These are phyloP conservation scores for Drosophila mimica DNA, from an alignment of 2,888 invertebrate genomes.

Conservation along the genomic window DNA sequence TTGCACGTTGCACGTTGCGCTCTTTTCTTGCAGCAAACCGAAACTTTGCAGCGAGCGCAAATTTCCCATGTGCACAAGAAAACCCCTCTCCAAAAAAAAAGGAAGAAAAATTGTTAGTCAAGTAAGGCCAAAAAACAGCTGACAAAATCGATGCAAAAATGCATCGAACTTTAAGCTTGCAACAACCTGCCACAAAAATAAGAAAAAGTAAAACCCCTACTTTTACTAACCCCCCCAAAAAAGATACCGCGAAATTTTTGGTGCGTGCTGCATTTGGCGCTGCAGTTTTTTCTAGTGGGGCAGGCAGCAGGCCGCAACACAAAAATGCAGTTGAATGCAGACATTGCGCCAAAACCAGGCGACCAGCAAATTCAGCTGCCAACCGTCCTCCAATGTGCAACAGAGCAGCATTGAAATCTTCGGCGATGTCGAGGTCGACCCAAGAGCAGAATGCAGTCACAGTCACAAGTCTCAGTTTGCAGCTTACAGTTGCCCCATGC, in stretches of 20 bases:
- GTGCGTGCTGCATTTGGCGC: conserved; percentile 52
- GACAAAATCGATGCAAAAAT: conserved; percentile 37
- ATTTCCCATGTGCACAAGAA: conserved; percentile 33
- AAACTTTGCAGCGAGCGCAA: conserved; percentile 40
- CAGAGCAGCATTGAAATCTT: conserved; percentile 28
- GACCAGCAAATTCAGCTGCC: conserved; percentile 60
- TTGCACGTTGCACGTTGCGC: conserved; percentile 21
- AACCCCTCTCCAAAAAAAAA: neutral
- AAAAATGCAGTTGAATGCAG: conserved; percentile 79
- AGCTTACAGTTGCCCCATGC: conserved; percentile 5
- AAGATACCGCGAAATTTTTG: conserved; percentile 3
- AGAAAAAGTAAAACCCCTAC: neutral
- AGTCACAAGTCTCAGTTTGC: conserved; percentile 11
- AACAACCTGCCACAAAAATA: neutral
- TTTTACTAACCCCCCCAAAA: neutral
- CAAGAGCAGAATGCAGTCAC: conserved; percentile 59
- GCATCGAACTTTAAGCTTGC: conserved; percentile 12
- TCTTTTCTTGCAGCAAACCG: conserved; percentile 14
- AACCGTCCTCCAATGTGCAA: conserved; percentile 40
- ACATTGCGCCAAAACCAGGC: conserved; percentile 74
- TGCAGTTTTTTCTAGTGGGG: conserved; percentile 51
- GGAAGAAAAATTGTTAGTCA: neutral
- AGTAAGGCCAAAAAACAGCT: conserved; percentile 19
- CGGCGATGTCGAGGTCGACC: conserved; percentile 40
- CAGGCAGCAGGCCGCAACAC: conserved; percentile 45